A percentile compares a stretch with the other conserved stretches of the same genome.
These are phyloP conservation scores for Calameuta pallipes DNA, from an alignment of 2,888 invertebrate genomes.

Conservation along the genomic window DNA sequence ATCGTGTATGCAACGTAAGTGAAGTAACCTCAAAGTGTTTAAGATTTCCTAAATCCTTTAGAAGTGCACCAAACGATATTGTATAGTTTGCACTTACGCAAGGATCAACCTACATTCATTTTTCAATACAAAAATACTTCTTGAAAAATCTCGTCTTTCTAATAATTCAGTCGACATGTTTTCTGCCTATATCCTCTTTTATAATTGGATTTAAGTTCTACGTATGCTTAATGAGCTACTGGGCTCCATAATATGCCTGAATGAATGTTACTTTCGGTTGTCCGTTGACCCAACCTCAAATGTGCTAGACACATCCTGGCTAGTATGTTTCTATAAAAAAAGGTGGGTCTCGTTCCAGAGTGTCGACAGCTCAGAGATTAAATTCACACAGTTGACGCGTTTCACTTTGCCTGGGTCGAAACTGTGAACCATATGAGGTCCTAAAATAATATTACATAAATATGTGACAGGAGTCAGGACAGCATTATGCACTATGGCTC, in stretches of 20 bases:
- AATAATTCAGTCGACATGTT: not conserved
- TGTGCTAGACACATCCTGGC: not conserved
- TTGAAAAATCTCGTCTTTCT: not conserved
- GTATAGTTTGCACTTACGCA: not conserved
- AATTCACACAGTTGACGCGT: not conserved
- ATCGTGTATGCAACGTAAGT: not conserved
- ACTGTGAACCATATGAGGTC: constrained; percentile 2
- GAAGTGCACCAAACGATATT: not conserved
- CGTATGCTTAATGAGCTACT: not conserved
- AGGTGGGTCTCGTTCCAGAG: not conserved
- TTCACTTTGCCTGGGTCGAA: not conserved
- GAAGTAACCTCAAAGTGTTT: not conserved
- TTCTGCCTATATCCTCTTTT: not conserved
- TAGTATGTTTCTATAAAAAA: not conserved
- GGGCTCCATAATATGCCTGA: not conserved
- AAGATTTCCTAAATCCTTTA: not conserved
- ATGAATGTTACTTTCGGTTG: not conserved
- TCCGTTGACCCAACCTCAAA: not conserved
- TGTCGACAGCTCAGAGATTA: constrained; percentile 2
- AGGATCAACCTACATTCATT: not conserved
- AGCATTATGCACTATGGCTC: not conserved
- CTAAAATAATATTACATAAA: constrained; percentile 13
- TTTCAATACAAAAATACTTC: not conserved
- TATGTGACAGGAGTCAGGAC: not conserved
- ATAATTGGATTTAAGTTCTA: not conserved